Base-by-base conservation (phyloP, 1,140 invertebrate species). In the Vanessa tameamea region DNA sequence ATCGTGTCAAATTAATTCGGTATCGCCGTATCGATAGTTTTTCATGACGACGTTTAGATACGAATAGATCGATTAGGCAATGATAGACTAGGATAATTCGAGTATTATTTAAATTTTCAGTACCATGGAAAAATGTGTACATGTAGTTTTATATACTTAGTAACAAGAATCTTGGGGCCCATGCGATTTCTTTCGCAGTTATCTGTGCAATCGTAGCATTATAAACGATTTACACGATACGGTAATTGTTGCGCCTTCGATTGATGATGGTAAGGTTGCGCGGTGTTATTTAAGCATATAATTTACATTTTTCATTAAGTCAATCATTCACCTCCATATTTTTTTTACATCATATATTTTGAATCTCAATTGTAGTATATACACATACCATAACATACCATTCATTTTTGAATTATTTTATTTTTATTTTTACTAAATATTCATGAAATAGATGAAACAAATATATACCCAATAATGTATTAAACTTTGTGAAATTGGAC, bases 1-100 rank as follows among this genome's bases (percentile, higher is more conserved):
- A 51, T 71, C 59, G 73, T 75, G 73, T 75, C 68, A 75, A 75
- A 75, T 75, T 75, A 75, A 71, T 48, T 64, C 47, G 48, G 55
- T 69, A 57, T 69, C 65, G 47, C 61, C 61, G 13, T 53, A 53
- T 68, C 20, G 43, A 59, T 63, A 47, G 13, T 68, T 73, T 59
- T 20, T 20, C 66, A 57, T 47, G 23, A 14, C 31, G 26, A 31
- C 47, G 53, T 73, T 66, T 67, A 73, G 55, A 8, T 20, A 57
- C 63, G 55, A 59, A 57, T 66, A 61, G 50, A n/a, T 61, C 16
- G 23, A 63, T 64, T 53, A 64, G 26, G 47, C 57, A n/a, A 64
- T 12, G 23, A 53, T 23, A 64, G n/a, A 63, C n/a, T 70, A 70
- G 68, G 11, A 63, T 69, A 69, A 63, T 69, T 63, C 47, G 20